phyloP scores from a whole-genome alignment of 1,140 invertebrate genomes.

The Proales similis region DNA sequence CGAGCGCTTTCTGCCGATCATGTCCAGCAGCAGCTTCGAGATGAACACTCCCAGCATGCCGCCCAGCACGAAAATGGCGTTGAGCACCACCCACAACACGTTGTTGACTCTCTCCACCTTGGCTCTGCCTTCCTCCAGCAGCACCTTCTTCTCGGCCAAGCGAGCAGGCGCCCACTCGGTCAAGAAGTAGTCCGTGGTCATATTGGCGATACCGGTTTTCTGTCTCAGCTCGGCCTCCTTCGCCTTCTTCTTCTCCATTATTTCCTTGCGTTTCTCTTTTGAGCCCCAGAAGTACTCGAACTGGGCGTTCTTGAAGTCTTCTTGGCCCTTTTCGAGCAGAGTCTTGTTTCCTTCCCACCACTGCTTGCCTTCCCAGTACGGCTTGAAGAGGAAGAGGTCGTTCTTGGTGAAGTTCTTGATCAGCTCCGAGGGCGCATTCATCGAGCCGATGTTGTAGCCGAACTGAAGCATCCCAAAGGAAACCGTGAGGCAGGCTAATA shows the following conservation, averaged over 20 bases:
- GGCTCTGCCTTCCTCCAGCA: background rate
- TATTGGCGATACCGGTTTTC: background rate
- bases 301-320: background rate
- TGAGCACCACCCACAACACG: too few relatives aligned
- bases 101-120: too few relatives aligned
- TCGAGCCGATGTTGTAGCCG: too few relatives aligned
- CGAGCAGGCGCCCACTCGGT: background rate
- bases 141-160: background rate
- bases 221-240: too few relatives aligned
- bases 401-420: too few relatives aligned
- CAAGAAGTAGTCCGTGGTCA: conserved; percentile 11
- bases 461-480: too few relatives aligned
- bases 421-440: too few relatives aligned
- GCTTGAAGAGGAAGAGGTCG: too few relatives aligned
- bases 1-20: background rate
- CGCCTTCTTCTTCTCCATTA: too few relatives aligned
- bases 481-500: too few relatives aligned
- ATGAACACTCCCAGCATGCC: background rate
- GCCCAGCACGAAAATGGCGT: background rate
- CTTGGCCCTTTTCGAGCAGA: background rate
- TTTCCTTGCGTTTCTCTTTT: too few relatives aligned
- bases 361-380: background rate
- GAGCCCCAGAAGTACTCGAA: too few relatives aligned
- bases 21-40: background rate
- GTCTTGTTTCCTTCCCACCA: background rate